These are phyloP conservation scores for Sus cebifrons DNA, from an alignment of 2,797 vertebrate genomes.

Conservation along the genomic window DNA sequence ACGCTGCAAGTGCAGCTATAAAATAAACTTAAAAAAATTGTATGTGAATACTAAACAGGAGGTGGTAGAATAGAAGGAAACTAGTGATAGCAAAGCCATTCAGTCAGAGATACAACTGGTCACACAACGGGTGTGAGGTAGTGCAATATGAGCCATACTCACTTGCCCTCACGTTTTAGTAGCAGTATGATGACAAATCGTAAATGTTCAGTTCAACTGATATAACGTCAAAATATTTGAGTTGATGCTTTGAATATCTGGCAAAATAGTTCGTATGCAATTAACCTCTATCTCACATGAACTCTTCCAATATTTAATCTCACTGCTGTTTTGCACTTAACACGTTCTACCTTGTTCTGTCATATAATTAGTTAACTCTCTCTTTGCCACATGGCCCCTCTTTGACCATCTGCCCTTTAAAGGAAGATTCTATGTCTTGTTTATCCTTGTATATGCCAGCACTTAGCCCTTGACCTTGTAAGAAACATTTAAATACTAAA, in stretches of 20 bases:
- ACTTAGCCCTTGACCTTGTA: not conserved
- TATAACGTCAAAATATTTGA: conserved; percentile 69
- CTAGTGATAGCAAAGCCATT: not conserved
- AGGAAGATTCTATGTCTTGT: not conserved
- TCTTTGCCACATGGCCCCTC: not conserved
- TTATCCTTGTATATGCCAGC: not conserved
- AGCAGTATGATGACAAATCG: not conserved
- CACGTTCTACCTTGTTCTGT: not conserved
- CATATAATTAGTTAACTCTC: not conserved
- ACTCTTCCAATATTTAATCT: not conserved
- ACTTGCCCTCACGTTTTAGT: not conserved
- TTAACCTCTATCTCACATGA: not conserved
- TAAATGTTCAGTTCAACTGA: not conserved
- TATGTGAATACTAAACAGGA: not conserved
- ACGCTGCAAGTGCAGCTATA: too few relatives aligned
- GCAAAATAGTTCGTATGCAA: not conserved
- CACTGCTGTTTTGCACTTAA: not conserved
- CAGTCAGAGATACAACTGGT: not conserved
- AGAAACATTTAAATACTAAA: not conserved
- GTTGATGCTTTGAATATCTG: conserved; percentile 31
- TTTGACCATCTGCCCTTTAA: not conserved
- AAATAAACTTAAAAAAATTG: not conserved
- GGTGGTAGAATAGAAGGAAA: not conserved
- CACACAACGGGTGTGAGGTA: not conserved
- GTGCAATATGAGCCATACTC: not conserved